Percentiles rank a stretch among this genome's conserved stretches.
Conservation (phyloP, 2,113 vertebrate genomes). For the Microtus pennsylvanicus region DNA sequence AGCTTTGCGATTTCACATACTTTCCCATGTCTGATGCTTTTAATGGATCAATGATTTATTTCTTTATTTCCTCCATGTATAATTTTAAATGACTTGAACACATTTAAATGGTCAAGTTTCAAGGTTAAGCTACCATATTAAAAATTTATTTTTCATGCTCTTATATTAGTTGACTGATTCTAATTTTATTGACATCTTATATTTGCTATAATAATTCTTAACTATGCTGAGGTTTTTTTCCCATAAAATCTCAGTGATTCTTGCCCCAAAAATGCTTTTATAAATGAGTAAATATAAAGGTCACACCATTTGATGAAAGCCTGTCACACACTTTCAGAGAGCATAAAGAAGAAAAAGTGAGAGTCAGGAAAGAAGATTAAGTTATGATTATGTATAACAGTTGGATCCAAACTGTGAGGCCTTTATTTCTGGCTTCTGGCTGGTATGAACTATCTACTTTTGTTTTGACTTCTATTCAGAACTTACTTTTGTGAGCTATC, state of each 20-base stretch:
- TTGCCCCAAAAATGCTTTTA: neutral
- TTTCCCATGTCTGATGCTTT: neutral
- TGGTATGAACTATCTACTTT: neutral
- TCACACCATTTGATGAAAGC: constrained; percentile 5
- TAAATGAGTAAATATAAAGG: constrained; percentile 36
- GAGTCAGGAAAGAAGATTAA: neutral
- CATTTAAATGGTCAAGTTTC: neutral
- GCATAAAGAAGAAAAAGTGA: neutral
- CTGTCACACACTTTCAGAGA: constrained; percentile 7
- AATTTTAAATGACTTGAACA: constrained; percentile 55
- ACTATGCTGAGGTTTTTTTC: constrained; percentile 24
- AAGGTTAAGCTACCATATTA: constrained; percentile 58
- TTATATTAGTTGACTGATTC: constrained; percentile 31
- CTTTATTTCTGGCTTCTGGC: neutral
- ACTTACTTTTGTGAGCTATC: neutral
- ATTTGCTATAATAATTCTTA: constrained; percentile 40
- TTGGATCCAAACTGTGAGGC: neutral
- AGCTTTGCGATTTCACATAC: constrained; percentile 41
- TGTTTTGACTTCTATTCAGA: constrained; percentile 33
- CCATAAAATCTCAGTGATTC: constrained; percentile 6
- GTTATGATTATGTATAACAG: constrained; percentile 6
- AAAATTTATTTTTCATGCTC: constrained; percentile 13
- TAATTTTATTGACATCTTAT: constrained; percentile 42
- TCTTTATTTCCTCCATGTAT: neutral
- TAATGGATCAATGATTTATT: neutral